Evolutionary conservation across 2,888 invertebrate species (phyloP), one percentile per base, ranked within the genome.

Genomic region (Heliconius hortense): DNA sequence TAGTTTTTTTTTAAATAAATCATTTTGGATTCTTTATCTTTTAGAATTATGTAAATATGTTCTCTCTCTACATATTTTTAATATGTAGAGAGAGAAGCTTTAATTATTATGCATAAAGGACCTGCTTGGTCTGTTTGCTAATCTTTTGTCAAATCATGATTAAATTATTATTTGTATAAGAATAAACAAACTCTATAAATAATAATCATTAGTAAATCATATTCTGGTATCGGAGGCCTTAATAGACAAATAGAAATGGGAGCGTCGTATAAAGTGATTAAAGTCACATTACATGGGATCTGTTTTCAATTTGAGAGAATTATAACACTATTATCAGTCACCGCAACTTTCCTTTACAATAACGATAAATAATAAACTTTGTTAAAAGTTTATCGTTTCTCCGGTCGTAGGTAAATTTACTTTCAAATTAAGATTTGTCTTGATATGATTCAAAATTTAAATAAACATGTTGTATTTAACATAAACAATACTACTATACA

Each of bases 201-300:
- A 39, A 64, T 35, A 64, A 39, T 64, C 64, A 24, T 13, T 80
- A 78, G 83, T 92, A 90, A 91, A 92, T 92, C 89, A 91, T 85
- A 85, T 80, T 79, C 81, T 84, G 86, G 84, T 86, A 84, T 84
- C 85, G 84, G 83, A 85, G 85, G 83, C 84, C 85, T 83, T 87
- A 88, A 90, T 88, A 87, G 84, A 85, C 87, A 86, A 86, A 88
- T 88, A 86, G 85, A 84, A 89, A 88, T 87, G 88, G 87, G 86
- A 83, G 83, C 86, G 88, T 86, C 89, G 90, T 89, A 87, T 90
- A 87, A 92, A 93, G 92, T 89, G 84, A 92, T 93, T 91, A 93
- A 93, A 93, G 90, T 91, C 85, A 88, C 91, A 91, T 93, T 92
- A 92, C 86, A 85, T 85, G 85, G 86, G 87, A 84, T 85, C 87